Evolutionary conservation across 2,113 vertebrate genomes (phyloP).

Genomic region (Trochalopteron elliotii): DNA sequence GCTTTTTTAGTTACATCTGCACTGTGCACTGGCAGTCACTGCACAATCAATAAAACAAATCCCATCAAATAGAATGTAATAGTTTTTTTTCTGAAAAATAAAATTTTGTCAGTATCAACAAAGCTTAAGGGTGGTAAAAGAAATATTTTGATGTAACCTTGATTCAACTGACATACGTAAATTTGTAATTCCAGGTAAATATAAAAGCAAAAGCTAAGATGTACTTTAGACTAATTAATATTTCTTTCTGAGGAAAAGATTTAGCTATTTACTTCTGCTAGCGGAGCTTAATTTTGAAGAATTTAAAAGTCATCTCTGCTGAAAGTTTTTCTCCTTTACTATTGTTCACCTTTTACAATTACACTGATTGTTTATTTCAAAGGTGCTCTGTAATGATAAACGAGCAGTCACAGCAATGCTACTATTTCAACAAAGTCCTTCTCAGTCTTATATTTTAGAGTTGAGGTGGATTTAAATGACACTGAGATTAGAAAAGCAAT

Average conservation of each 20-base stretch:
- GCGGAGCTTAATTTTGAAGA: not conserved
- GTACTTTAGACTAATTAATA: not conserved
- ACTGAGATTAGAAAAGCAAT: not conserved
- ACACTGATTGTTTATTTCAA: not conserved
- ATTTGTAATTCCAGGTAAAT: not conserved
- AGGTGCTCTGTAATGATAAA: not conserved
- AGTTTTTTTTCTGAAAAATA: not conserved
- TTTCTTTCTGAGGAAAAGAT: not conserved
- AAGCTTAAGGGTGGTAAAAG: not conserved
- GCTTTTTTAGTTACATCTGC: not conserved
- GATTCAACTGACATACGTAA: not conserved
- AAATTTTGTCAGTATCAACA: not conserved
- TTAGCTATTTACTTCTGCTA: not conserved
- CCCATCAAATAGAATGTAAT: not conserved
- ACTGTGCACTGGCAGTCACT: not conserved
- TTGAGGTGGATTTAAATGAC: not conserved
- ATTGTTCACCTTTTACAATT: not conserved
- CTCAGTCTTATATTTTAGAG: not conserved
- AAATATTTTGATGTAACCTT: not conserved
- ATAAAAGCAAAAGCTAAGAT: not conserved
- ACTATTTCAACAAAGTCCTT: not conserved
- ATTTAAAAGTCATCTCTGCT: not conserved
- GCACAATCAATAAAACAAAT: not conserved
- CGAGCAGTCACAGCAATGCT: not conserved
- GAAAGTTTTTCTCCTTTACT: not conserved